Evolutionary conservation across 2,888 invertebrate species (phyloP), one percentile per base, ranked within the genome.

Genomic region (Eucera pruinosa): DNA sequence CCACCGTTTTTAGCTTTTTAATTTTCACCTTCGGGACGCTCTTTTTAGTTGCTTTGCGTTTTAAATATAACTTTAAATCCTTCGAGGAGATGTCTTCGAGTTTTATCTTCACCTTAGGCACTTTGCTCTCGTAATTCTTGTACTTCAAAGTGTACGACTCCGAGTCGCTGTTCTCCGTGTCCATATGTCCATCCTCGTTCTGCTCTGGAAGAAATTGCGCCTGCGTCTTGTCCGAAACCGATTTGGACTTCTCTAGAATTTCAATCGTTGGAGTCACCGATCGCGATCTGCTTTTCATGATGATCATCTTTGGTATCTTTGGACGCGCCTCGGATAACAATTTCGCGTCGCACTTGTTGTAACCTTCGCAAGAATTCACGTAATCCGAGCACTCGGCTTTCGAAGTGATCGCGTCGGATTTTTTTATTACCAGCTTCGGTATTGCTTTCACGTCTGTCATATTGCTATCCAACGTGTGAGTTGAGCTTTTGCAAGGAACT

Each of bases 251-350:
- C 7, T 78, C 81, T 15, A 87, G 76, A 50, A 87, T 86, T 33
- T 89, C 88, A 30, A 88, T 79, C 0, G 87, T 89, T n/a, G 92
- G 92, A 0, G 91, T 92, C 7, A 80, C 86, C 1, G 92, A 91
- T 36, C 92, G 87, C 18, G 91, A 92, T 69, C 83, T 86, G 0
- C 84, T 89, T 25, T 91, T 92, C 33, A 90, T 84, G 54, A 92
- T 92, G 55, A 92, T 91, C 90, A 92, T 92, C 74, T 91, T 92
- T 48, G 92, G 92, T 83, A 92, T 91, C 69, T 92, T 92, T 2
- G 89, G 90, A 62, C 89, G 87, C 4, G 65, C 58, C 7, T 69
- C 80, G 0, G 67, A 48, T 1, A 58, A 39, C 4, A 71, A 57
- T 27, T 80, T 70, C 5, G 66, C 15, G n/a, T 66, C 78, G 33